phyloP scores from a whole-genome alignment of 1,140 invertebrate species.

The Linepithema humile region DNA sequence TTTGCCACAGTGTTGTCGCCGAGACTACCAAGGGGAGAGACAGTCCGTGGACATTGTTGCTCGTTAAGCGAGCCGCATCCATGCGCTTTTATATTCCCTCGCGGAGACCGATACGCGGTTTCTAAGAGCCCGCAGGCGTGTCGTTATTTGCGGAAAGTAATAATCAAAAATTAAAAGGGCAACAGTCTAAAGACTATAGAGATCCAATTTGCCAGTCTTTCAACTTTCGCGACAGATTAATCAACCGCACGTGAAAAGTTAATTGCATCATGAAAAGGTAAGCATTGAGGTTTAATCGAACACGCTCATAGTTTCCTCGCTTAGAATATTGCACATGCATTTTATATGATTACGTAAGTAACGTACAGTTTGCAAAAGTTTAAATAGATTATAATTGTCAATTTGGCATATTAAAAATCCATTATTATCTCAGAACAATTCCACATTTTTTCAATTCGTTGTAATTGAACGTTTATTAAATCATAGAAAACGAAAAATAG shows the following conservation, averaged over 20 bases:
- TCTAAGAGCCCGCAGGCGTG: slow-evolving; percentile 33
- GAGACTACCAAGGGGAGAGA: slow-evolving; percentile 53
- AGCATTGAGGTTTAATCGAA: slow-evolving; percentile 9
- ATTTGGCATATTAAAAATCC: not conserved
- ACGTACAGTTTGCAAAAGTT: not conserved
- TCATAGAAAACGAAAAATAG: not conserved
- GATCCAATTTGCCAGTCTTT: slow-evolving; percentile 5
- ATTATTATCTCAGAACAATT: not conserved
- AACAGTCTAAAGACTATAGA: slow-evolving; percentile 16
- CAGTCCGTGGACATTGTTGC: slow-evolving; percentile 50
- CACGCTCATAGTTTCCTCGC: not conserved
- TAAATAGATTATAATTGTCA: not conserved
- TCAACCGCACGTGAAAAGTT: slow-evolving; percentile 20
- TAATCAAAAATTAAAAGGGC: slow-evolving; percentile 44
- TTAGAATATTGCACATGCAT: not conserved
- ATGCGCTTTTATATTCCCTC: slow-evolving; percentile 49
- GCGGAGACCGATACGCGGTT: slow-evolving; percentile 26
- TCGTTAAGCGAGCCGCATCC: slow-evolving; percentile 55
- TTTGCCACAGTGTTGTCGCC: slow-evolving; percentile 71
- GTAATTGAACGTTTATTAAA: not conserved
- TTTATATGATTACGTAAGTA: not conserved
- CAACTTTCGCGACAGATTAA: not conserved
- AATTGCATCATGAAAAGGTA: not conserved
- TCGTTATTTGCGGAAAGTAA: slow-evolving; percentile 12
- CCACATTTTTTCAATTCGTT: not conserved